phyloP scores from a whole-genome alignment of 2,797 vertebrate genomes.

The Cossypha caffra region DNA sequence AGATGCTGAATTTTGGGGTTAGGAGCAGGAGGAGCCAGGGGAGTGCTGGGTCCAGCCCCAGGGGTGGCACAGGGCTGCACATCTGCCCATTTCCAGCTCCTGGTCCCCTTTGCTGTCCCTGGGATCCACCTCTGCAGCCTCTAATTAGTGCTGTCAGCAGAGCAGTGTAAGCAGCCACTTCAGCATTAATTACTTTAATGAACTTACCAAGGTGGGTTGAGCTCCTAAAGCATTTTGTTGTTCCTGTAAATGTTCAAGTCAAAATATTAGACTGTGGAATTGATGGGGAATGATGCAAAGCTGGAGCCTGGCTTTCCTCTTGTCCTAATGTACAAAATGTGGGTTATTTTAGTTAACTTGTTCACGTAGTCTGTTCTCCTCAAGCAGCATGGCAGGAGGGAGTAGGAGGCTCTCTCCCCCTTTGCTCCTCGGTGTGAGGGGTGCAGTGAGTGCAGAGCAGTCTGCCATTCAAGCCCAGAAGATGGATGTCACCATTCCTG shows the following conservation, averaged over 20 bases:
- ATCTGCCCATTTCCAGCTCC: not conserved
- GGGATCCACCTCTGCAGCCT: not conserved
- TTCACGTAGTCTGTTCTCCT: not conserved
- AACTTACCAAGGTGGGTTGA: slow-evolving; percentile 39
- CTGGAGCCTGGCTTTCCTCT: not conserved
- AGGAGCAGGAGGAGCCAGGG: not conserved
- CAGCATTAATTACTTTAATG: slow-evolving; percentile 57
- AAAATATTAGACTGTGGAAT: not conserved
- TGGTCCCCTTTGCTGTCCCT: not conserved
- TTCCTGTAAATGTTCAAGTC: slow-evolving; percentile 25
- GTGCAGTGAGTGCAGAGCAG: not conserved
- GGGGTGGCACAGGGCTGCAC: not conserved
- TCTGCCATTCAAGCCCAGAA: not conserved
- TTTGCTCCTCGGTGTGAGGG: not conserved
- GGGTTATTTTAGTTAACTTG: not conserved
- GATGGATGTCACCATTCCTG: not conserved
- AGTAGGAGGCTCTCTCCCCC: not conserved
- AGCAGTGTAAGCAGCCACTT: slow-evolving; percentile 22
- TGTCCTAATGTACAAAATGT: not conserved
- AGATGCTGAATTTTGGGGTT: not conserved
- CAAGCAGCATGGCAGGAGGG: not conserved
- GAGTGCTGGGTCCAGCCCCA: not conserved
- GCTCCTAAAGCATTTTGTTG: slow-evolving; percentile 56
- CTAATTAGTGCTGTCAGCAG: slow-evolving; percentile 25
- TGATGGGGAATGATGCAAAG: not conserved